phyloP scores from a whole-genome alignment of 1,140 invertebrate genomes.

The Aporrectodea caliginosa region DNA sequence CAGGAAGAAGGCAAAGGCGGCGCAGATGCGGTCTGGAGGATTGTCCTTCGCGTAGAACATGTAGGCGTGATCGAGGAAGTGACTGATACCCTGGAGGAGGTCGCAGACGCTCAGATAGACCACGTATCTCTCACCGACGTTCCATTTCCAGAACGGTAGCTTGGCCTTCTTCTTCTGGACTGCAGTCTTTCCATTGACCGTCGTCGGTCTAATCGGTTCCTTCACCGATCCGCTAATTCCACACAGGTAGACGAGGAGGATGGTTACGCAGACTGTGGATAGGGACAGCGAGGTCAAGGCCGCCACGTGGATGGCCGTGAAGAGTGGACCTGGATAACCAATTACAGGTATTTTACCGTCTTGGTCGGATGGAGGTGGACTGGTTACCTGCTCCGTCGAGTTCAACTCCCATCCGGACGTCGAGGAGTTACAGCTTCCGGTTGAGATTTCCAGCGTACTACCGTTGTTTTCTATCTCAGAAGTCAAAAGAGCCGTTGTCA shows the following conservation, averaged over 20 bases:
- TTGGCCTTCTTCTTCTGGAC: no score
- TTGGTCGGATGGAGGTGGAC: no score
- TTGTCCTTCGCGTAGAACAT: background rate
- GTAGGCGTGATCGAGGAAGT: background rate
- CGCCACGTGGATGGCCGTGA: background rate
- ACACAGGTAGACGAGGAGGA: background rate
- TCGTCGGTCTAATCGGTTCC: no score
- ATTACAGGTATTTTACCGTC: background rate
- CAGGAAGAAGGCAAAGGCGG: background rate
- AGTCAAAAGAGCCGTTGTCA: no score
- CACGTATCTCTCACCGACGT: background rate
- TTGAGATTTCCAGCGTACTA: no score
- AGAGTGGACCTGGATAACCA: background rate
- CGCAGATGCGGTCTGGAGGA: background rate
- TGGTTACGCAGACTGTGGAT: background rate
- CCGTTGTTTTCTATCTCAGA: no score
- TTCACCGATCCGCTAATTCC: background rate
- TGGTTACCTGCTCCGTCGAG: no score
- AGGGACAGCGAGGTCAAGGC: background rate
- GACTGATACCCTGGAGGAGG: background rate
- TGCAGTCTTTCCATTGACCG: background rate
- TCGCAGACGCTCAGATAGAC: background rate
- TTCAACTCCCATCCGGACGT: no score
- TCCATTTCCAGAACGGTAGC: background rate
- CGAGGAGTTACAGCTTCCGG: no score